A percentile compares a stretch with the other conserved stretches of the same genome.
Conservation (phyloP, 2,888 invertebrate species). For the Amphiduros pacificus region DNA sequence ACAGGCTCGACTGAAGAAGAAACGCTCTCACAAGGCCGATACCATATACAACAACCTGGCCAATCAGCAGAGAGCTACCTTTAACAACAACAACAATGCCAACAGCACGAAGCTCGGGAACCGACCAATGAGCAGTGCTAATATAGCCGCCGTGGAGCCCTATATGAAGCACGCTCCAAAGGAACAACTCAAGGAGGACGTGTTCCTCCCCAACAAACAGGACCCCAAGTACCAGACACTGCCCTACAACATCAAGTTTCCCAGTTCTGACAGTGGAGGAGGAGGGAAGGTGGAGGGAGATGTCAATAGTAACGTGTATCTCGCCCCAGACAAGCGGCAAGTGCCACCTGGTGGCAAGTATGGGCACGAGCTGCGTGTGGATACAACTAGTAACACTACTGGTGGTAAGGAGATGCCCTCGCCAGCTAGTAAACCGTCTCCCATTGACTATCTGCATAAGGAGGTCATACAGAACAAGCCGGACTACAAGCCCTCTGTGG, state of each 20-base stretch:
- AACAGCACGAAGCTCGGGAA: slow-evolving; percentile 21
- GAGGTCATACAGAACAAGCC: not conserved
- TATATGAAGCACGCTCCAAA: slow-evolving; percentile 16
- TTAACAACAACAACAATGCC: slow-evolving; percentile 32
- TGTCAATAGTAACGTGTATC: not conserved
- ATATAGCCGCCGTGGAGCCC: slow-evolving; percentile 60
- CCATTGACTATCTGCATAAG: slow-evolving; percentile 4
- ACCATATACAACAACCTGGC: slow-evolving; percentile 43
- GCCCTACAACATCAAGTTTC: slow-evolving; percentile 84
- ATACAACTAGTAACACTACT: not conserved
- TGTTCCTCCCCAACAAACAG: slow-evolving; percentile 68
- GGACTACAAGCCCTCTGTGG: slow-evolving; percentile 4
- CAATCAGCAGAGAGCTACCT: slow-evolving; percentile 53
- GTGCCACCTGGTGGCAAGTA: no score
- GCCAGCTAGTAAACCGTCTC: not conserved
- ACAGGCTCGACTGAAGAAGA: slow-evolving; percentile 86
- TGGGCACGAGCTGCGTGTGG: no score
- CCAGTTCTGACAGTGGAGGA: no score
- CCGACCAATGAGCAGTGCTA: slow-evolving; percentile 30
- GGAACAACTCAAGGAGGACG: slow-evolving; percentile 1
- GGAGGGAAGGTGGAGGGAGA: not conserved
- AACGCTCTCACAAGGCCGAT: slow-evolving; percentile 76
- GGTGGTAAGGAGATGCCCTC: no score
- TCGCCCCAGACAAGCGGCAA: not conserved
- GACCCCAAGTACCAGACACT: slow-evolving; percentile 90